Percentiles rank a stretch among this genome's conserved stretches.
These are phyloP conservation scores for Babyrousa celebensis DNA, from an alignment of 2,797 vertebrate species.

Conservation along the genomic window DNA sequence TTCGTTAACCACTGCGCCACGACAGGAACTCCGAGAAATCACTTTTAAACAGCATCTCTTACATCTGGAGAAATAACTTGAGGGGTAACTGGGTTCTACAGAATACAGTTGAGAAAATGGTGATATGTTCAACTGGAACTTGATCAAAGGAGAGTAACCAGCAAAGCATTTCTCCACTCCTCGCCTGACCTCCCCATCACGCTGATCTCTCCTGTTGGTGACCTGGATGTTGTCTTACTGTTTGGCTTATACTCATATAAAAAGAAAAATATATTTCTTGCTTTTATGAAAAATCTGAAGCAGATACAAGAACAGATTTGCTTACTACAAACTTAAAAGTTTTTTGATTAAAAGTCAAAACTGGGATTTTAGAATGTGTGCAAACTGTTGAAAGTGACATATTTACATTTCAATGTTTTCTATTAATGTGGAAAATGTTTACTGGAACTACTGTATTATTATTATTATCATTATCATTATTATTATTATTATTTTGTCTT, in stretches of 20 bases:
- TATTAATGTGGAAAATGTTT: neutral
- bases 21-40: neutral
- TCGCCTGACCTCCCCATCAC: neutral
- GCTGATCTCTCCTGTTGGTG: neutral
- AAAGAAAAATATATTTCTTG: neutral
- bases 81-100: neutral
- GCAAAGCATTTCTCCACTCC: neutral
- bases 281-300: slow-evolving; percentile 18
- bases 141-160: neutral
- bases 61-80: neutral
- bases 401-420: neutral
- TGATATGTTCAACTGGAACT: neutral
- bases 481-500: too few species aligned
- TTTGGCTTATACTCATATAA: neutral
- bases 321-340: neutral
- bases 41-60: neutral
- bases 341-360: slow-evolving; percentile 19
- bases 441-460: neutral
- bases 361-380: neutral
- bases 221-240: neutral
- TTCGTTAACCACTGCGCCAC: too few species aligned
- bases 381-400: neutral
- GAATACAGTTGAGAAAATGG: neutral
- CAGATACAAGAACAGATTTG: neutral
- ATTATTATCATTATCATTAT: too few species aligned